phyloP scores from a whole-genome alignment of 2,888 invertebrate species.

The Metallyticus violacea region DNA sequence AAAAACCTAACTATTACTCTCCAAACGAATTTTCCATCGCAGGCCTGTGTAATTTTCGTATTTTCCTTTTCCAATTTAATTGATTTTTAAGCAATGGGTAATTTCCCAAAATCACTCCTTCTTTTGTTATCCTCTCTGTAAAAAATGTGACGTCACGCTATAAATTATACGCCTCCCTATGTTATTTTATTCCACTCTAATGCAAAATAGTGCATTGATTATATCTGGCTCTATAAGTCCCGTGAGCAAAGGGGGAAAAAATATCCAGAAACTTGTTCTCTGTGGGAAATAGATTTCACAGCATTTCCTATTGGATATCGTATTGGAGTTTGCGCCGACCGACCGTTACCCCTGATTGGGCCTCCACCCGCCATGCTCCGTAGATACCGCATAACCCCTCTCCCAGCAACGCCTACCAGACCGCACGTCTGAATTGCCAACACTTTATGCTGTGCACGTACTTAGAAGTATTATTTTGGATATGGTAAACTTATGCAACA shows the following conservation, averaged over 20 bases:
- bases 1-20: no score
- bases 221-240: background rate
- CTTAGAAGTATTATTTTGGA: background rate
- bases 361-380: constrained; percentile 24
- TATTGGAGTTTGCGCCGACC: constrained; percentile 16
- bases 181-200: background rate
- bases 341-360: constrained; percentile 26
- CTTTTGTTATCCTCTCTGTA: background rate
- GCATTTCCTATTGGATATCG: constrained; percentile 8
- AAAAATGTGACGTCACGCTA: background rate
- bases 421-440: no score
- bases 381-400: background rate
- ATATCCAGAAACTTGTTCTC: background rate
- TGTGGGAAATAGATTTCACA: background rate
- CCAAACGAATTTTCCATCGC: no score
- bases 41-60: background rate
- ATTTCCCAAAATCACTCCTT: background rate
- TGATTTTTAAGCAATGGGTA: background rate
- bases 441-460: background rate
- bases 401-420: background rate
- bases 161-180: no score
- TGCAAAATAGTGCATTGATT: background rate
- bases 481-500: no score
- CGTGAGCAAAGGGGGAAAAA: background rate
- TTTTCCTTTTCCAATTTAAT: background rate